Percentiles rank a stretch among this genome's conserved stretches.
phyloP scores from a whole-genome alignment of 2,113 vertebrate genomes.

The Pseudopodoces humilis region DNA sequence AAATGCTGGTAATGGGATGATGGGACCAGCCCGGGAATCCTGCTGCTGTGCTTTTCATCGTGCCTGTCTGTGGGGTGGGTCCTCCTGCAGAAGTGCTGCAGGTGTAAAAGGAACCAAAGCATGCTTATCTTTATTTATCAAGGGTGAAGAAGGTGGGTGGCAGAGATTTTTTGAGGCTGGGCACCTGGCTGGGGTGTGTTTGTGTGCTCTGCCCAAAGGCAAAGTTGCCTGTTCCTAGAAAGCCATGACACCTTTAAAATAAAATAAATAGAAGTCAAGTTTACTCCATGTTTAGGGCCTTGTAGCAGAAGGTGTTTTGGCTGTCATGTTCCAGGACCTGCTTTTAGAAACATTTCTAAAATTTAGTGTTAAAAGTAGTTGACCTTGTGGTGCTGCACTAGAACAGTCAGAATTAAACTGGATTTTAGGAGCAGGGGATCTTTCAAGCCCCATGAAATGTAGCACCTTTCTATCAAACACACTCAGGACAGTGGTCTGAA shows the following conservation, averaged over 20 bases:
- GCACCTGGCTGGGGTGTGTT: not conserved
- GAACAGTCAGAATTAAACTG: not conserved
- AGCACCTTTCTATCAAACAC: not conserved
- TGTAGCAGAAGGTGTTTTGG: not conserved
- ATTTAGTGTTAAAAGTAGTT: not conserved
- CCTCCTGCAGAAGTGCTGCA: not conserved
- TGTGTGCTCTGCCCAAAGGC: not conserved
- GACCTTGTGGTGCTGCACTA: not conserved
- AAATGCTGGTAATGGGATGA: not conserved
- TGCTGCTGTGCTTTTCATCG: accelerated
- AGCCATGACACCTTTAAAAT: not conserved
- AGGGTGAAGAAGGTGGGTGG: not conserved
- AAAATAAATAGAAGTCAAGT: not conserved
- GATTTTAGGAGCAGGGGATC: not conserved
- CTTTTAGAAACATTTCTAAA: not conserved
- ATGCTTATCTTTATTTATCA: not conserved
- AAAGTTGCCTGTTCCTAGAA: not conserved
- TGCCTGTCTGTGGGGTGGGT: not conserved
- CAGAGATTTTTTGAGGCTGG: not conserved
- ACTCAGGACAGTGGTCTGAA: not conserved
- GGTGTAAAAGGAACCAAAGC: not conserved
- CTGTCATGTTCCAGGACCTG: not conserved
- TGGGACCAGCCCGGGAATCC: not conserved
- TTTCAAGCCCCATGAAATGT: not conserved
- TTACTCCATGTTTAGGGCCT: not conserved